These are phyloP conservation scores for Drosophila mulleri DNA, from an alignment of 2,888 invertebrate genomes.

Conservation along the genomic window DNA sequence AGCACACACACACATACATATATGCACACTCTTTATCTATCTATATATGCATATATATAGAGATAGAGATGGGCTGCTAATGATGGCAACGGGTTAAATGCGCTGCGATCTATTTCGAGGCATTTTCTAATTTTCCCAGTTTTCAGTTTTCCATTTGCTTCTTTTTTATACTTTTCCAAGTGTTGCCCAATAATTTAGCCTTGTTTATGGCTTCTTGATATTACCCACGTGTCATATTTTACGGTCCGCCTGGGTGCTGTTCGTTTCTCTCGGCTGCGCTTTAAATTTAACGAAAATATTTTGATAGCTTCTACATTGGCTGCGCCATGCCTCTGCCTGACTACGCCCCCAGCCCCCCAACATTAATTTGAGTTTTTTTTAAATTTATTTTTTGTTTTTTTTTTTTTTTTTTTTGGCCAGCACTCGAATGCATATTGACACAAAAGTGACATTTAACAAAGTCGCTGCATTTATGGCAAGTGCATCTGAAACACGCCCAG, in stretches of 20 bases:
- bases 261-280: conserved; percentile 17
- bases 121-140: conserved; percentile 13
- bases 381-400: too few relatives aligned
- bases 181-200: conserved; percentile 70
- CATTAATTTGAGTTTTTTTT: neutral
- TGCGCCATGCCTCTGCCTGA: neutral
- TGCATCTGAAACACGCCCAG: conserved; percentile 58
- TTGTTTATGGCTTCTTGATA: conserved; percentile 73
- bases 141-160: conserved; percentile 23
- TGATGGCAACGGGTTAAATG: conserved; percentile 78
- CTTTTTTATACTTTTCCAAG: conserved; percentile 50
- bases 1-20: conserved; percentile 1
- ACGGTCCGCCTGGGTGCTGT: conserved; percentile 41
- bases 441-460: conserved; percentile 82
- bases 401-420: conserved; percentile 9
- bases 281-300: conserved; percentile 59
- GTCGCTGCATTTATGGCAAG: conserved; percentile 48
- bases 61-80: conserved; percentile 67
- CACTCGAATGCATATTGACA: conserved; percentile 73
- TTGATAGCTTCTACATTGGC: conserved; percentile 46
- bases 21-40: neutral
- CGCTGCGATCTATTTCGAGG: conserved; percentile 65
- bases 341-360: conserved; percentile 20
- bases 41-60: neutral
- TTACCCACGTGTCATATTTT: conserved; percentile 74